Evolutionary conservation across 2,113 vertebrate genomes (phyloP).

Genomic region (Tragelaphus imberbis): DNA sequence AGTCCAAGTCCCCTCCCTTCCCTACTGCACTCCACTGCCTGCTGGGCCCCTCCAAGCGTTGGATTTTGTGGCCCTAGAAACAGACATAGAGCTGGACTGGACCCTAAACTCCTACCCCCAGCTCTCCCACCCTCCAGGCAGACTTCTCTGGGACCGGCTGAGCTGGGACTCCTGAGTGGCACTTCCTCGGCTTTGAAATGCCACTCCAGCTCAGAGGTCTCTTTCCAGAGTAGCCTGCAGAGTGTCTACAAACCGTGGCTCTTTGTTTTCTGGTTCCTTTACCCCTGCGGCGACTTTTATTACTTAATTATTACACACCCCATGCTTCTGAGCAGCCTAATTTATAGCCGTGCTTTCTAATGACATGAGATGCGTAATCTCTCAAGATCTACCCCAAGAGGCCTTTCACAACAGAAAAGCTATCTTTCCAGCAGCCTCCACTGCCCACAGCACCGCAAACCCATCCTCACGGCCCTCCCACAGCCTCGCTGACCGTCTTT

Average conservation of each 20-base stretch:
- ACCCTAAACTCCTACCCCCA: background rate
- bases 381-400: constrained; percentile 75
- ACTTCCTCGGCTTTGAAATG: background rate
- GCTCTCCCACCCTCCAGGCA: accelerated
- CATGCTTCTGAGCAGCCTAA: constrained; percentile 86
- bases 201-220: background rate
- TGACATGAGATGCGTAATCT: constrained; percentile 73
- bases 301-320: constrained; percentile 95
- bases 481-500: background rate
- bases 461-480: constrained; percentile 46
- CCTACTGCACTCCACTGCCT: background rate
- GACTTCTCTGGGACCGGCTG: background rate
- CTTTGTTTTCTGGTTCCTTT: constrained; percentile 70
- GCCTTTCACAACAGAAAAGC: constrained; percentile 63
- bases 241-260: constrained; percentile 78
- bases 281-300: constrained; percentile 93
- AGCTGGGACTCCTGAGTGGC: background rate
- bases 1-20: background rate
- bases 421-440: constrained; percentile 64
- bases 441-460: constrained; percentile 54
- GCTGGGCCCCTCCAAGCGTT: too few species aligned
- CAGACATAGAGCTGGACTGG: background rate
- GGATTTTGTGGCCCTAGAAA: background rate
- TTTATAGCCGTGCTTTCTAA: constrained; percentile 80
- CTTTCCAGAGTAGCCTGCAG: constrained; percentile 11